These are phyloP conservation scores for Eubucco bourcierii DNA, from an alignment of 2,113 vertebrate species.

Conservation along the genomic window DNA sequence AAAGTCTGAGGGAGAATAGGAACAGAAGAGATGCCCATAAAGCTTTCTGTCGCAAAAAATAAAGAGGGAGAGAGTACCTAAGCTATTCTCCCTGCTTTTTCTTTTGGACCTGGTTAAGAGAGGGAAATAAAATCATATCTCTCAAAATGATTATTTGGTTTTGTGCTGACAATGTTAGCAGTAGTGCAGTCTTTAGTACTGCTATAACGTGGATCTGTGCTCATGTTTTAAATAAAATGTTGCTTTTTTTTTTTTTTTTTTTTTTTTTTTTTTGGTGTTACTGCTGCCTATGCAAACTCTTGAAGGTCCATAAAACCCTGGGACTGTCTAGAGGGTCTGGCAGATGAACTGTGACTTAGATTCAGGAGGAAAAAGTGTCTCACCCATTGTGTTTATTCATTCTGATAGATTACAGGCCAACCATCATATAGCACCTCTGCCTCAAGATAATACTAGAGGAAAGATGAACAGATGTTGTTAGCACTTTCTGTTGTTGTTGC, in stretches of 20 bases:
- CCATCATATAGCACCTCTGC: not conserved
- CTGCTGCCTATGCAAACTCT: not conserved
- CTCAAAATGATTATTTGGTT: not conserved
- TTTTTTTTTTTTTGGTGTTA: not conserved
- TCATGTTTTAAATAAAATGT: not conserved
- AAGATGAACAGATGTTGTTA: not conserved
- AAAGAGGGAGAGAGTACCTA: not conserved
- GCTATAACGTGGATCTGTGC: not conserved
- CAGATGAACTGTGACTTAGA: not conserved
- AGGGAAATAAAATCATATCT: not conserved
- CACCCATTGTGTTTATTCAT: not conserved
- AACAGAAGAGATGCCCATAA: not conserved
- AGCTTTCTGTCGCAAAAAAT: constrained; percentile 14
- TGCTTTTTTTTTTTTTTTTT: not conserved
- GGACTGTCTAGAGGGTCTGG: not conserved
- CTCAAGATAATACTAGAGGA: not conserved
- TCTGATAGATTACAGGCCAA: not conserved
- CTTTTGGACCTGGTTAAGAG: not conserved
- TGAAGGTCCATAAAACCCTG: not conserved
- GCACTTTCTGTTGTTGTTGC: not conserved
- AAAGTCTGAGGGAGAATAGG: not conserved
- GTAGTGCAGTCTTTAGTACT: not conserved
- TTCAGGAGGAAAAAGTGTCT: not conserved
- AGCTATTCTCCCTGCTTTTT: not conserved
- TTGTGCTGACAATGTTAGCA: not conserved